Evolutionary conservation across 1,140 invertebrate species (phyloP).

Genomic region (Cryptotermes secundus): DNA sequence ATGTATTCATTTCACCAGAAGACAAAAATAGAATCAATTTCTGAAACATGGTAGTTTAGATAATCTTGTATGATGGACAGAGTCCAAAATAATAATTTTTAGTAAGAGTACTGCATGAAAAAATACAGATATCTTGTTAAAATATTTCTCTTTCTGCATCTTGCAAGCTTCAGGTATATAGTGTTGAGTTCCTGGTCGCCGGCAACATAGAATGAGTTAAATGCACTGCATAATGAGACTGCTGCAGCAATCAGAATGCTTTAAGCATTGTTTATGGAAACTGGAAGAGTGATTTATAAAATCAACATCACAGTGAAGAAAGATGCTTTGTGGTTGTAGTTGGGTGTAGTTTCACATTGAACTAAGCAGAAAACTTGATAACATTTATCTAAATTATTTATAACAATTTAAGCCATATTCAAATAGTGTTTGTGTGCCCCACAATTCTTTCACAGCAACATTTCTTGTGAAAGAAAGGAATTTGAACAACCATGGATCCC

Average conservation of each 20-base stretch:
- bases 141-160: neutral
- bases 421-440: neutral
- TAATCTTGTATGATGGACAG: too few species aligned
- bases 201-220: neutral
- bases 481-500: neutral
- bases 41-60: too few species aligned
- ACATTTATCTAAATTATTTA: neutral
- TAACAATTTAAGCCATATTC: neutral
- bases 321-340: neutral
- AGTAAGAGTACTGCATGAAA: too few species aligned
- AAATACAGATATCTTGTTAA: too few species aligned
- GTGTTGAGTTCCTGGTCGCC: neutral
- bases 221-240: neutral
- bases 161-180: neutral
- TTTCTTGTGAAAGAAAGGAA: neutral
- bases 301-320: neutral
- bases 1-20: too few species aligned
- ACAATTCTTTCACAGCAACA: neutral
- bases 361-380: neutral
- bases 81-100: too few species aligned
- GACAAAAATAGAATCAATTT: too few species aligned
- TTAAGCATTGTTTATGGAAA: neutral
- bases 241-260: neutral
- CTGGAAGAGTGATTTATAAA: neutral
- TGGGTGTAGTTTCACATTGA: neutral